Evolutionary conservation across 2,113 vertebrate genomes (phyloP).

Genomic region (Mohoua ochrocephala): DNA sequence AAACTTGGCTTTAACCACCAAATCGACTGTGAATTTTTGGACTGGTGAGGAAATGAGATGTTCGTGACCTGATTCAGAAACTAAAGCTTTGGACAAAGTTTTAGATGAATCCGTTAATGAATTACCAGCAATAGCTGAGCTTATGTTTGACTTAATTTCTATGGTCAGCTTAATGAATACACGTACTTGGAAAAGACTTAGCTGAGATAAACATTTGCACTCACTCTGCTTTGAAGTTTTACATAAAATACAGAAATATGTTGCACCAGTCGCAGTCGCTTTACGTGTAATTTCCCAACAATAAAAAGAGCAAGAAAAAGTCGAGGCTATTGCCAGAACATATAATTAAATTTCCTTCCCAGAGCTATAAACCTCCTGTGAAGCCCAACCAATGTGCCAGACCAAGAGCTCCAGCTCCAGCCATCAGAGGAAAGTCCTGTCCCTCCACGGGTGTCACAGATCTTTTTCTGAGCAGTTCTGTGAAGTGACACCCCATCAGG

Average conservation of each 20-base stretch:
- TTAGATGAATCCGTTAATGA: slow-evolving; percentile 6
- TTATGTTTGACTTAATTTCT: slow-evolving; percentile 18
- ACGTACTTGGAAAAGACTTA: not conserved
- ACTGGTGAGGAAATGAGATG: not conserved
- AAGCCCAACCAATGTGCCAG: not conserved
- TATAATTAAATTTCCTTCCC: not conserved
- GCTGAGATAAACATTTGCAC: not conserved
- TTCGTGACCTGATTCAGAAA: not conserved
- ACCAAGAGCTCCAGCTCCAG: not conserved
- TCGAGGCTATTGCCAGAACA: not conserved
- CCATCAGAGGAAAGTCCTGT: not conserved
- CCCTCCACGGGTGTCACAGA: not conserved
- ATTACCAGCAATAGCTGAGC: not conserved
- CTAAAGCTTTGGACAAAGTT: not conserved
- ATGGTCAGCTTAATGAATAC: not conserved
- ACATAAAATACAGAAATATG: not conserved
- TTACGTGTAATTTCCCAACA: not conserved
- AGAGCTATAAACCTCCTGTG: not conserved
- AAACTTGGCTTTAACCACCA: not conserved
- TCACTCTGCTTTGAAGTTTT: not conserved
- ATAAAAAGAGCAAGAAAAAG: not conserved
- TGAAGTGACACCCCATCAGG: not conserved
- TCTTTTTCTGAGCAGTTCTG: not conserved
- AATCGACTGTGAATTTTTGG: not conserved
- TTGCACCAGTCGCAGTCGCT: not conserved